Base-by-base conservation (phyloP, 2,797 vertebrate species). In the Spondyliosoma cantharus region DNA sequence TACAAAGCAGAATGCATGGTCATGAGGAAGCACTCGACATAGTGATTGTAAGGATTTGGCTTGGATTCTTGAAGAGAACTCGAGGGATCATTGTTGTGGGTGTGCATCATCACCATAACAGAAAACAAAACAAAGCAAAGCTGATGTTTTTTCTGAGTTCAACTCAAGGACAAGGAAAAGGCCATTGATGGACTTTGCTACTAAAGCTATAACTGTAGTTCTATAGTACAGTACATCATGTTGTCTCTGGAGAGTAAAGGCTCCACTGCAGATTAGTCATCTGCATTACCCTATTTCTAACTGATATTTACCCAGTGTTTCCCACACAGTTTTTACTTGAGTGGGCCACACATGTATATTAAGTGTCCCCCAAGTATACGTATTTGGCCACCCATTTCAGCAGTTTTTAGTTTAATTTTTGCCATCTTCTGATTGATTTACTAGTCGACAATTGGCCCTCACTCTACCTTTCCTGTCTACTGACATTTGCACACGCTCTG, bases 21-120 rank as follows among this genome's bases (percentile, higher is more conserved):
- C 88, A 85, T 71, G 81, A 84, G 62, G 80, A 69, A 54, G 65
- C 69, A 64, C 83, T 87, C 42, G 9, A 81, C 56, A 81, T 59
- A 57, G 50, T 22, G 82, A 83, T 68, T 65, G 58, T n/a, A 56
- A 66, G 46, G 46, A 58, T 61, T 81, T 49, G 66, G 15, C 32
- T 75, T 29, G 71, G 63, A 65, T 72, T 70, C 37, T 77, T 76
- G 29, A 78, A 71, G 32, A 63, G 60, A 69, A 76, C 80, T 62
- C 25, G 43, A 25, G 27, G 73, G 65, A 75, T 6, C 27, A 74
- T 29, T 72, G 49, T 29, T 52, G 42, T 32, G 19, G 24, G 54
- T 15, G 6, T 32, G 15, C 46, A 58, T 59, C 63, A 52, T 50
- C 56, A n/a, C 2, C 20, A 32, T 19, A 50, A 46, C 3, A 16